A percentile compares a stretch with the other conserved stretches of the same genome.
Conservation (phyloP, 2,797 vertebrate species). For the Nothura maculosa region DNA sequence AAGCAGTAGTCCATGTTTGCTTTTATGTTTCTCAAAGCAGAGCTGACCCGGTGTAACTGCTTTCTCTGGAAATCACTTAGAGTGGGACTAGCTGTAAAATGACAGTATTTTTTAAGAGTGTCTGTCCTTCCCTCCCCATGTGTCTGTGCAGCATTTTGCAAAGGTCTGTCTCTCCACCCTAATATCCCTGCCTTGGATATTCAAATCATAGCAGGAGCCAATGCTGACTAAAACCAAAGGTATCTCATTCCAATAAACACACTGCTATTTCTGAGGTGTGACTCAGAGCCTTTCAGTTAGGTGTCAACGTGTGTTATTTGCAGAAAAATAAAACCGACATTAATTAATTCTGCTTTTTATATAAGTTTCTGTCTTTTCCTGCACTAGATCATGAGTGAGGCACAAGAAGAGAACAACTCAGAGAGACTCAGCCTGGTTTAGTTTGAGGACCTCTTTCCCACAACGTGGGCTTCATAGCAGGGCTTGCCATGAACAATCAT, state of each 20-base stretch:
- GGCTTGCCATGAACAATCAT: not conserved
- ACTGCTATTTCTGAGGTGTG: not conserved
- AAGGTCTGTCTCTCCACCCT: not conserved
- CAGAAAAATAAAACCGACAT: not conserved
- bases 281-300: not conserved
- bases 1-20: not conserved
- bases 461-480: not conserved
- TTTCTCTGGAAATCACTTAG: not conserved
- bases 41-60: not conserved
- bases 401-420: not conserved
- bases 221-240: not conserved
- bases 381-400: not conserved
- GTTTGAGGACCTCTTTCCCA: not conserved
- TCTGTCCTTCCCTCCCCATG: not conserved
- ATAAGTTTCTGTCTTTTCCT: not conserved
- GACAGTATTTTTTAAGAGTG: not conserved
- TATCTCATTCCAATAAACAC: not conserved
- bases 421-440: not conserved
- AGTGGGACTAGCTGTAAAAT: not conserved
- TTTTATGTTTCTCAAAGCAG: not conserved
- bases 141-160: not conserved
- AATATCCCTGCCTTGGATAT: not conserved
- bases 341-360: not conserved
- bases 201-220: not conserved
- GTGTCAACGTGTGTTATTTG: not conserved